Evolutionary conservation across 2,113 vertebrate genomes (phyloP).

Genomic region (Forbesichthys papilliferus): DNA sequence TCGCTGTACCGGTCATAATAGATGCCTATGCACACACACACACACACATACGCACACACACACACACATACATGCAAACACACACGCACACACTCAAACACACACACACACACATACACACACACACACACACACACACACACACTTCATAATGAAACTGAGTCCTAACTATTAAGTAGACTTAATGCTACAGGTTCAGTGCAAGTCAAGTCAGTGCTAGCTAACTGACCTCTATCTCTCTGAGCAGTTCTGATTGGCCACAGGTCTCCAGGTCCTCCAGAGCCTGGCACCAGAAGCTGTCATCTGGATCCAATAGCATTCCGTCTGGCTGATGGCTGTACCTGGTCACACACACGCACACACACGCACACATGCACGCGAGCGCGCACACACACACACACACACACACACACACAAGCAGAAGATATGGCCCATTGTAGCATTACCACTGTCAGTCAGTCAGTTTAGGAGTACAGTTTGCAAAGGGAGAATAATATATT

Average conservation of each 20-base stretch:
- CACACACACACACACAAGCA: neutral
- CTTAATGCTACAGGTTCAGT: neutral
- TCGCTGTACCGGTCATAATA: slow-evolving; percentile 92
- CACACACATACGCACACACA: neutral
- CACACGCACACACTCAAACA: neutral
- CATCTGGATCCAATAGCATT: slow-evolving; percentile 85
- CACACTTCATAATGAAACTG: neutral
- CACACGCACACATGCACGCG: neutral
- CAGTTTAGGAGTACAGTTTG: no score
- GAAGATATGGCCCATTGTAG: neutral
- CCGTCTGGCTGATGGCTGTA: slow-evolving; percentile 85
- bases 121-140: slow-evolving; percentile 7
- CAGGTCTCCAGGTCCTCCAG: slow-evolving; percentile 98
- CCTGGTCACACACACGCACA: slow-evolving; percentile 66
- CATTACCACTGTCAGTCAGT: no score
- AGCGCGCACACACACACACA: neutral
- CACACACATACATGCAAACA: neutral
- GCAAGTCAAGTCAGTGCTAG: neutral
- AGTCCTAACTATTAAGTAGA: neutral
- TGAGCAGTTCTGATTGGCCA: slow-evolving; percentile 94
- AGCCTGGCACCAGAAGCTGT: slow-evolving; percentile 97
- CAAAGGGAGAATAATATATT: no score
- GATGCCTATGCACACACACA: slow-evolving; percentile 79
- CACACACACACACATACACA: neutral
- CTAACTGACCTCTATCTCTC: slow-evolving; percentile 91